Percentiles rank a stretch among this genome's conserved stretches.
Evolutionary conservation across 2,113 vertebrate genomes (phyloP).

Genomic region (Brienomyrus longianalis): DNA sequence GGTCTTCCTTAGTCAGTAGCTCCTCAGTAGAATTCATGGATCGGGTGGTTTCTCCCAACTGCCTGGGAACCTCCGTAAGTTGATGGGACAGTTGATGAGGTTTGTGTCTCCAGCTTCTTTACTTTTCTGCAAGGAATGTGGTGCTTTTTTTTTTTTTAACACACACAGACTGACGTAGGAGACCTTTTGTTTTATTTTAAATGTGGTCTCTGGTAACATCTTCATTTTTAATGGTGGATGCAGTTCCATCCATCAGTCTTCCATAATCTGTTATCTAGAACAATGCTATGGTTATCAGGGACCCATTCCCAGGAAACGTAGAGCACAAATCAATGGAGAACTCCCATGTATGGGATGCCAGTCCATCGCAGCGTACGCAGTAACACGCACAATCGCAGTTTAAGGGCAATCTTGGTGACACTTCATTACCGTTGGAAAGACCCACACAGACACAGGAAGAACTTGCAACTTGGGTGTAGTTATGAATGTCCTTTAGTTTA

Average conservation of each 20-base stretch:
- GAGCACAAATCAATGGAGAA: neutral
- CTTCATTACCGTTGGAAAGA: neutral
- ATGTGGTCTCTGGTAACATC: neutral
- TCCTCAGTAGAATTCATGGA: too few relatives aligned
- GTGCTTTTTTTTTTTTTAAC: neutral
- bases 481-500: neutral
- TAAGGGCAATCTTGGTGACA: neutral
- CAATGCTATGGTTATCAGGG: neutral
- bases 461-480: neutral
- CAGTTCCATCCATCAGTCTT: neutral
- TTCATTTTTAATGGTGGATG: neutral
- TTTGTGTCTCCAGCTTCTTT: neutral
- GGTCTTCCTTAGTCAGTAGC: neutral
- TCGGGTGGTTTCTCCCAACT: neutral
- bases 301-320: neutral
- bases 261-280: neutral
- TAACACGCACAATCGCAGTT: neutral
- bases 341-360: neutral
- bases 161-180: neutral
- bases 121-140: neutral
- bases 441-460: neutral
- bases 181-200: neutral
- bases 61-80: neutral
- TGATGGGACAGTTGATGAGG: neutral
- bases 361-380: neutral